Percentiles rank a stretch among this genome's conserved stretches.
phyloP scores from a whole-genome alignment of 2,797 vertebrate species.

The Parambassis ranga region DNA sequence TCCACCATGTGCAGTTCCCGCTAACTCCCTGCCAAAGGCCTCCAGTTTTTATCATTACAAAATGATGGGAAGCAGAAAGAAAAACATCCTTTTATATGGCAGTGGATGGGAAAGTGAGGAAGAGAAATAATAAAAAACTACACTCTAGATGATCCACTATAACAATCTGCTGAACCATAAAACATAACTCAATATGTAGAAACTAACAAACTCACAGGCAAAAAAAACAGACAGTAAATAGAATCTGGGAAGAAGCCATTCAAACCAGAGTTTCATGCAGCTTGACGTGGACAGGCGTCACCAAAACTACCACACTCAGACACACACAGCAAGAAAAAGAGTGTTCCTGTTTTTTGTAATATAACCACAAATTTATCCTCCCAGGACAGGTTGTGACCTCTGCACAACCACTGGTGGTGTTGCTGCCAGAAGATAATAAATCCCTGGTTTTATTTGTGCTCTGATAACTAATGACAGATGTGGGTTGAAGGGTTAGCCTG shows the following conservation, averaged over 20 bases:
- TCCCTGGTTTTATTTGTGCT: neutral
- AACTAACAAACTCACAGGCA: conserved; percentile 43
- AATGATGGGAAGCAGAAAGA: conserved; percentile 55
- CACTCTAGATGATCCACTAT: conserved; percentile 22
- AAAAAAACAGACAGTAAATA: conserved; percentile 41
- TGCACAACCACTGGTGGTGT: conserved; percentile 7
- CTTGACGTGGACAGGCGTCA: conserved; percentile 20
- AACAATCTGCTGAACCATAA: conserved; percentile 55
- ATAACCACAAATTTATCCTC: conserved; percentile 30
- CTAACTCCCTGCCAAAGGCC: conserved; percentile 51
- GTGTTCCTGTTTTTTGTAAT: conserved; percentile 24
- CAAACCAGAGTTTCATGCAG: conserved; percentile 40
- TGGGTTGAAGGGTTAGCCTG: neutral
- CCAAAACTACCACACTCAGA: conserved; percentile 14
- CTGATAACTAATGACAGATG: neutral
- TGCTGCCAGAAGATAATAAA: conserved; percentile 21
- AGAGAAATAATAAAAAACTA: conserved; percentile 4
- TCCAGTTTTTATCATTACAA: conserved; percentile 71
- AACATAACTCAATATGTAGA: conserved; percentile 54
- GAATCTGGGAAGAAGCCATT: conserved; percentile 17
- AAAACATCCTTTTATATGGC: conserved; percentile 45
- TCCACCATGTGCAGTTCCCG: conserved; percentile 42
- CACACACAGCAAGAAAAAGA: conserved; percentile 45
- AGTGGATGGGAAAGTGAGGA: conserved; percentile 37
- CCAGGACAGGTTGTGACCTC: conserved; percentile 44